Evolutionary conservation across 2,797 vertebrate species (phyloP), one percentile per base, ranked within the genome.

Genomic region (Leontopithecus rosalia): DNA sequence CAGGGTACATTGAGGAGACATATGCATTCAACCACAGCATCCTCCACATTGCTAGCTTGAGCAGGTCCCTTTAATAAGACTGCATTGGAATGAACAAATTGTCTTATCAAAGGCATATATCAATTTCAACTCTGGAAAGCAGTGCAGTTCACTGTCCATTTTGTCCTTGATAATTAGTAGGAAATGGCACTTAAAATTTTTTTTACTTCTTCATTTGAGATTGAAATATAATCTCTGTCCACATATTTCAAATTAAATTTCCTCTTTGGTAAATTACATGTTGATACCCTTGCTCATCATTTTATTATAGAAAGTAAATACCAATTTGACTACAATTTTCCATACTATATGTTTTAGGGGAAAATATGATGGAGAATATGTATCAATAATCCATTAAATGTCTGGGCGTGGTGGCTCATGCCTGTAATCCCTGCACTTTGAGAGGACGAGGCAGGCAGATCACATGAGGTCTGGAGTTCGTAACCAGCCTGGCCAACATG

Each of bases 241-340:
- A n/a, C 36, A 57, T 72, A 89, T 93, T 95, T 96, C 55, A 67
- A 43, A 48, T 91, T 52, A 83, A 0, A 95, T 93, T 94, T 96
- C 36, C 24, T 75, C 52, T 80, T 77, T 93, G 70, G 50, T 79
- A 64, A 92, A 76, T 80, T 95, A 50, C 13, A 19, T 43, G 15
- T 8, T 61, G 58, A 96, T 79, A 48, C 15, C 41, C 36, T 95
- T 50, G 6, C 76, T 93, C 3, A 26, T 57, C 57, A 30, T 93
- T 92, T 95, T 93, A 43, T 84, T 93, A 28, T 77, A 91, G 84
- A 58, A 90, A 88, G 72, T 43, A 91, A 88, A 90, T 88, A 89
- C 61, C n/a, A 77, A 95, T 87, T 85, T 91, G 43, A 91, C 30
- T 70, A 30, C 50, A 70, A 75, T 80, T 94, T 93, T 91, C 89